phyloP scores from a whole-genome alignment of 1,140 invertebrate species.

The Kradibia gibbosae region DNA sequence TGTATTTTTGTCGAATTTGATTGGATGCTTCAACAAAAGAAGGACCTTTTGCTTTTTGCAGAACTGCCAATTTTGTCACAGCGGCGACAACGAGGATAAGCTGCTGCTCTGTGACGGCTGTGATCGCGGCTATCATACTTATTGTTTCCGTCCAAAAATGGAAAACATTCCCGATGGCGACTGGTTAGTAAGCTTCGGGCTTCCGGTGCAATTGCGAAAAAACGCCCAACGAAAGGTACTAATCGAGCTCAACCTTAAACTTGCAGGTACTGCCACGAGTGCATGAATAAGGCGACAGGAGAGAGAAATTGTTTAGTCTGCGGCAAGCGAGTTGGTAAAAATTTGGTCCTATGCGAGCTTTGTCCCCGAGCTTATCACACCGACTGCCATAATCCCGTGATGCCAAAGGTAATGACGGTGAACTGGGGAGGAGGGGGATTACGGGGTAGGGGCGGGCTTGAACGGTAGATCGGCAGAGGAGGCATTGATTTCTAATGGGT shows the following conservation, averaged over 20 bases:
- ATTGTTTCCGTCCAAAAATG: conserved; percentile 98
- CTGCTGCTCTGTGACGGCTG: conserved; percentile 96
- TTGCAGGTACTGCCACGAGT: conserved; percentile 93
- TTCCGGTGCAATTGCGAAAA: not conserved
- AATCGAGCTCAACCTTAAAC: not conserved
- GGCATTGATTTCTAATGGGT: not conserved
- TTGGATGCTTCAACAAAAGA: conserved; percentile 5
- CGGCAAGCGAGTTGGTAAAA: conserved; percentile 84
- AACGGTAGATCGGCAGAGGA: not conserved
- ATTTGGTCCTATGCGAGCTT: conserved; percentile 87
- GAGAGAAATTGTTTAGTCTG: conserved; percentile 91
- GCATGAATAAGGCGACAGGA: conserved; percentile 95
- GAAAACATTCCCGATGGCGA: conserved; percentile 96
- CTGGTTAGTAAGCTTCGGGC: conserved; percentile 80
- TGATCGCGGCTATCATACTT: conserved; percentile 98
- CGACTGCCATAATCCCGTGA: conserved; percentile 91
- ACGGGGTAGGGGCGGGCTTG: too few relatives aligned
- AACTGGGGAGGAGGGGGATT: too few relatives aligned
- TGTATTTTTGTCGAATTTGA: too few relatives aligned
- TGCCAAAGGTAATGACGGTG: conserved; percentile 81
- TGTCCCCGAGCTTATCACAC: conserved; percentile 94
- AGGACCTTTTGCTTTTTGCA: conserved; percentile 74
- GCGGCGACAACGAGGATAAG: conserved; percentile 96
- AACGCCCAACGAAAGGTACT: not conserved
- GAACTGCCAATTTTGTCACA: conserved; percentile 97